These are phyloP conservation scores for Tetraneura akinire DNA, from an alignment of 1,140 invertebrate genomes.

Conservation along the genomic window DNA sequence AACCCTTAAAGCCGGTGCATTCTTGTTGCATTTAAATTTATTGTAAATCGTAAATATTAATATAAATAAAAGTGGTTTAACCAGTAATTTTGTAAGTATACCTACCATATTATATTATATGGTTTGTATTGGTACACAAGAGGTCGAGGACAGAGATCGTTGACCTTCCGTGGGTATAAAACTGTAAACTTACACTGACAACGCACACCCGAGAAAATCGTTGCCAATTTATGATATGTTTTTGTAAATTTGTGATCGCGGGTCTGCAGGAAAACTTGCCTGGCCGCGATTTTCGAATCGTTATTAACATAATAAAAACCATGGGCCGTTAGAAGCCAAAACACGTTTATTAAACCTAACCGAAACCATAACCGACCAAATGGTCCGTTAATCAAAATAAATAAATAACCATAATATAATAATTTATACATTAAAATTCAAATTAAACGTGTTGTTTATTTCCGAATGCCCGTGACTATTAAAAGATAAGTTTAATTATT, in stretches of 20 bases:
- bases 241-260: neutral
- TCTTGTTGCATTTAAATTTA: no score
- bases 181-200: constrained; percentile 5
- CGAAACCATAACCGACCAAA: no score
- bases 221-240: neutral
- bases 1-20: no score
- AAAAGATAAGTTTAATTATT: neutral
- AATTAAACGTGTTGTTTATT: no score
- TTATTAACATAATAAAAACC: no score
- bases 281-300: neutral
- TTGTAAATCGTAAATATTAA: neutral
- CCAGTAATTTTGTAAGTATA: neutral
- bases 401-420: no score
- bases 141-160: constrained; percentile 38
- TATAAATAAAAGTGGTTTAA: neutral
- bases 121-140: neutral
- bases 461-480: neutral
- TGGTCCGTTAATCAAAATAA: no score
- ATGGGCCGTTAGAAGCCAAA: neutral
- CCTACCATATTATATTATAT: neutral
- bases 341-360: constrained; percentile 1
- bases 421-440: no score
- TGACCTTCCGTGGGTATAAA: constrained; percentile 1
- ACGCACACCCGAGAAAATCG: constrained; percentile 21
- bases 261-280: neutral